phyloP scores from a whole-genome alignment of 1,140 invertebrate species.

The Phthorimaea operculella region DNA sequence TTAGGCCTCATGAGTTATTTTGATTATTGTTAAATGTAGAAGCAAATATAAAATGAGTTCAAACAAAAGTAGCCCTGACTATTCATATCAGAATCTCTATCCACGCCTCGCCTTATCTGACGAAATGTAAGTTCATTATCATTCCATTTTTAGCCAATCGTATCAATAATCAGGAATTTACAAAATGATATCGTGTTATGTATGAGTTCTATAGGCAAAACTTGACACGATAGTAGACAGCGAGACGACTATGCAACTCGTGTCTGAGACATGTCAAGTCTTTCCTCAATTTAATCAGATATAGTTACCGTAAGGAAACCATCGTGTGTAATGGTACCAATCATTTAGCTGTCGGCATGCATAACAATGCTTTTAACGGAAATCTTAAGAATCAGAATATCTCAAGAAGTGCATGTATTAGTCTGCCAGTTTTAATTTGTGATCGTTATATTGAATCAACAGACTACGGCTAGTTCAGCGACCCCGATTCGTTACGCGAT shows the following conservation, averaged over 20 bases:
- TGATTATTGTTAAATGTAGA: too few species aligned
- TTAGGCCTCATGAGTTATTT: too few species aligned
- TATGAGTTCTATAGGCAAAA: not conserved
- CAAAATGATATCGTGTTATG: not conserved
- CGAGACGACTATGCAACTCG: not conserved
- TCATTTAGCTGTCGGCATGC: slow-evolving; percentile 3
- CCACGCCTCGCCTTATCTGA: too few species aligned
- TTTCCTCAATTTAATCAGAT: not conserved
- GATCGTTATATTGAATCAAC: slow-evolving; percentile 35
- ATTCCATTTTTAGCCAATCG: too few species aligned
- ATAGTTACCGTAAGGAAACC: slow-evolving; percentile 2
- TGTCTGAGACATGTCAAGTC: not conserved
- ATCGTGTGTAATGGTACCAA: not conserved
- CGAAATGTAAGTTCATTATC: too few species aligned
- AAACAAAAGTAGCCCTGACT: too few species aligned
- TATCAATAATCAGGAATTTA: too few species aligned
- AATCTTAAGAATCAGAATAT: slow-evolving; percentile 10
- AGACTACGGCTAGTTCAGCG: slow-evolving; percentile 18
- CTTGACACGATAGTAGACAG: not conserved
- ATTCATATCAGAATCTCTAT: too few species aligned
- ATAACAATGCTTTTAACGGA: slow-evolving; percentile 6
- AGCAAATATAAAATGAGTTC: too few species aligned
- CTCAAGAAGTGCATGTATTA: slow-evolving; percentile 13
- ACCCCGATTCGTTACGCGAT: slow-evolving; percentile 24
- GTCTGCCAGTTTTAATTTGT: slow-evolving; percentile 22